These are phyloP conservation scores for Octodon degus DNA, from an alignment of 2,113 vertebrate genomes.

Conservation along the genomic window DNA sequence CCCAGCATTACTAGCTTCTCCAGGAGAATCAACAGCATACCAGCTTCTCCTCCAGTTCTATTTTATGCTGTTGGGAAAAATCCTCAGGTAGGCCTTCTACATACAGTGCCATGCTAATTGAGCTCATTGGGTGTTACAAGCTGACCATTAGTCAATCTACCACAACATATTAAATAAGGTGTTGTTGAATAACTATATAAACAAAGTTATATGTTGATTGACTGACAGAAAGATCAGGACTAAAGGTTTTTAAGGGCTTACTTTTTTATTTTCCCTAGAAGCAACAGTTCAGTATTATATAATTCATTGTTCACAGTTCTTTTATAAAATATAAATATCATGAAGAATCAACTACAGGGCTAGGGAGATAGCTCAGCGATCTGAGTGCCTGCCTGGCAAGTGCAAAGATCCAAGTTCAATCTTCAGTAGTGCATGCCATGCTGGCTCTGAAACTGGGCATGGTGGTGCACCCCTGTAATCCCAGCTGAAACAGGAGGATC, in stretches of 20 bases:
- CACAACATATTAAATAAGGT: not conserved
- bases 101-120: not conserved
- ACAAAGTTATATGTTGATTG: not conserved
- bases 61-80: not conserved
- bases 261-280: not conserved
- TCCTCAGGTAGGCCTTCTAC: not conserved
- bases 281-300: not conserved
- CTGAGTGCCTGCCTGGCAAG: no score
- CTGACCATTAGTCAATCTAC: not conserved
- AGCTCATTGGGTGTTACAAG: not conserved
- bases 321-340: not conserved
- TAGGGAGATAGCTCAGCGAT: no score
- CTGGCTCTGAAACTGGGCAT: no score
- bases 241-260: not conserved
- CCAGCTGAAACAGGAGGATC: no score
- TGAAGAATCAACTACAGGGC: not conserved
- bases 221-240: not conserved
- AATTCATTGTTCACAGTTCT: not conserved
- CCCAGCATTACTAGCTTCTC: no score
- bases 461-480: no score
- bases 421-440: no score
- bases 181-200: constrained; percentile 22
- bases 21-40: no score
- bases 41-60: not conserved
- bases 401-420: no score